phyloP scores from a whole-genome alignment of 64 coral and sea anemone species.

The Hydrozoanthus tunicans region DNA sequence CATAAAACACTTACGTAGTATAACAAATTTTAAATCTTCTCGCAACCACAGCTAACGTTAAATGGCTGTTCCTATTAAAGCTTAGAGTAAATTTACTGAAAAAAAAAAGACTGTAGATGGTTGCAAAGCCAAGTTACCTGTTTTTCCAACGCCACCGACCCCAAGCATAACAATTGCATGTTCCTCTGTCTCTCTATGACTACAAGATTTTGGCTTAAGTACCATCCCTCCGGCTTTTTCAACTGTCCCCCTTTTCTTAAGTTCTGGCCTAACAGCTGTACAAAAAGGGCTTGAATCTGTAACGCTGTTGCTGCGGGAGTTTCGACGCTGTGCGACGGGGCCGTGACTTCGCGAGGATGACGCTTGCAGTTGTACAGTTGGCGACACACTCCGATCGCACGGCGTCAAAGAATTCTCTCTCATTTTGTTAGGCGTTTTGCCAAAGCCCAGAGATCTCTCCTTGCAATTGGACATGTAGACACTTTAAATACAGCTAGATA shows the following conservation, averaged over 20 bases:
- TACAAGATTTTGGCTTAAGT: not conserved
- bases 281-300: not conserved
- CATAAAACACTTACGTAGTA: not conserved
- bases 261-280: not conserved
- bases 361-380: not conserved
- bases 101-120: too few relatives aligned
- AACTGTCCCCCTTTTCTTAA: slow-evolving; percentile 19
- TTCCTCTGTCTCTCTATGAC: slow-evolving; percentile 26
- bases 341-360: not conserved
- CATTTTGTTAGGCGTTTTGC: not conserved
- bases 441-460: not conserved
- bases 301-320: not conserved
- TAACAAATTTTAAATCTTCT: not conserved
- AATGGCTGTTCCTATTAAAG: too few relatives aligned
- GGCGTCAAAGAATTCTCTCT: not conserved
- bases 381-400: not conserved
- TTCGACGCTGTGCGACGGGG: not conserved
- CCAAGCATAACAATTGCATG: slow-evolving; percentile 32
- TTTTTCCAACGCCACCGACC: slow-evolving; percentile 41
- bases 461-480: slow-evolving; percentile 29
- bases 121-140: not conserved
- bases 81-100: too few relatives aligned
- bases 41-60: not conserved
- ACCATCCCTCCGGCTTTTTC: not conserved
- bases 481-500: slow-evolving; percentile 38